Conservation (phyloP, 2,797 vertebrate genomes). For the Coregonus suidteri region DNA sequence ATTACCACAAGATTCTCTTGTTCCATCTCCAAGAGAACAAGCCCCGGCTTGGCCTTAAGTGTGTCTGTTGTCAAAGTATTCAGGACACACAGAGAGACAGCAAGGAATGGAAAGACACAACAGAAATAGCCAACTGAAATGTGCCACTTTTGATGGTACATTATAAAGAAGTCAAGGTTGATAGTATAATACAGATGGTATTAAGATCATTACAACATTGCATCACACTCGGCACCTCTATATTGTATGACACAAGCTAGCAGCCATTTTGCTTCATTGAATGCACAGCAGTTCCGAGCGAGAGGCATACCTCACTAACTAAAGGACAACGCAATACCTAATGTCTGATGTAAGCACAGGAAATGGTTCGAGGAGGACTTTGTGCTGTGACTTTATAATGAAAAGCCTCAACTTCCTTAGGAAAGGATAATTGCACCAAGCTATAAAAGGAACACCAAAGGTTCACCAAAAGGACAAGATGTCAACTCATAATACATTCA, state of each 20-base stretch:
- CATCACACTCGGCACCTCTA: neutral
- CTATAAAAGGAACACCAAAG: constrained; percentile 16
- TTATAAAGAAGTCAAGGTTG: neutral
- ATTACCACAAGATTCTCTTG: constrained; percentile 9
- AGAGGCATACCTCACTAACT: neutral
- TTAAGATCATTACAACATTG: neutral
- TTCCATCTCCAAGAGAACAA: neutral
- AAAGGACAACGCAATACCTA: neutral
- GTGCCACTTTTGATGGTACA: neutral
- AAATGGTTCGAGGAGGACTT: neutral
- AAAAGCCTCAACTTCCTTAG: neutral
- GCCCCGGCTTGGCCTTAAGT: neutral
- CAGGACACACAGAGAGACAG: constrained; percentile 12
- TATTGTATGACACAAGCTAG: no score
- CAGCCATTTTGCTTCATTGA: neutral
- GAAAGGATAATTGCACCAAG: neutral
- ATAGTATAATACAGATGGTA: neutral
- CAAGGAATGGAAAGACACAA: constrained; percentile 4
- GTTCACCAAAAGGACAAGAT: constrained; percentile 39
- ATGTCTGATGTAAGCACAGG: neutral
- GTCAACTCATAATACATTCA: constrained; percentile 33
- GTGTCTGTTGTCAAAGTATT: neutral
- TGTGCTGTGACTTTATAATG: neutral
- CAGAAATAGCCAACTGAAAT: constrained; percentile 10
- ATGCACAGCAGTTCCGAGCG: neutral